phyloP scores from a whole-genome alignment of 2,888 invertebrate genomes.

The Eupithecia centaureata region DNA sequence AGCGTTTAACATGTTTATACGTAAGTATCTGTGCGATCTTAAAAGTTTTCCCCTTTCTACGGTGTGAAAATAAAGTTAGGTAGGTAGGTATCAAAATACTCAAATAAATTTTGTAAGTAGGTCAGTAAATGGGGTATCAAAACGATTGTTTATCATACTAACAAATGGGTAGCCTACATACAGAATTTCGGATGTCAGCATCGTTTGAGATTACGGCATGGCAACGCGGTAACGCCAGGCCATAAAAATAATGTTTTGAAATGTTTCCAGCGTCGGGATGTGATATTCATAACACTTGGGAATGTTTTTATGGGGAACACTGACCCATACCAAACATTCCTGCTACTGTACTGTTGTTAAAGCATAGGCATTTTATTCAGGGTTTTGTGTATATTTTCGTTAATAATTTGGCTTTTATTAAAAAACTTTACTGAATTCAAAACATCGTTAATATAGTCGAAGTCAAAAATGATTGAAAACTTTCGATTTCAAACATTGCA shows the following conservation, averaged over 20 bases:
- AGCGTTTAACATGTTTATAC: too few species aligned
- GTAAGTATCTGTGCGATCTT: too few species aligned
- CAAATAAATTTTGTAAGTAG: not conserved
- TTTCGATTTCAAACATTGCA: too few species aligned
- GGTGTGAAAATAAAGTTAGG: not conserved
- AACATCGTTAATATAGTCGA: too few species aligned
- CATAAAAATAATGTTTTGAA: constrained; percentile 31
- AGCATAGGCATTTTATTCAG: constrained; percentile 3
- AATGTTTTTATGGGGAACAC: constrained; percentile 7
- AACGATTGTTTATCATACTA: constrained; percentile 15
- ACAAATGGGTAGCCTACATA: constrained; percentile 13
- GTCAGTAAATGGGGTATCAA: constrained; percentile 6
- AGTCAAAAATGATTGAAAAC: too few species aligned
- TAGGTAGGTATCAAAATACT: not conserved
- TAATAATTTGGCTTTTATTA: too few species aligned
- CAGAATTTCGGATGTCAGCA: constrained; percentile 22
- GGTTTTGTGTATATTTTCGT: not conserved
- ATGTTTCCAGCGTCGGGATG: constrained; percentile 13
- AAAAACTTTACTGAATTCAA: too few species aligned
- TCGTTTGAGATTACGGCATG: constrained; percentile 30
- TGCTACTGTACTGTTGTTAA: not conserved
- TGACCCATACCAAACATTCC: constrained; percentile 1
- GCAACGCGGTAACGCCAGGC: constrained; percentile 15
- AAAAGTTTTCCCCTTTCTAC: too few species aligned
- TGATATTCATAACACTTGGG: constrained; percentile 1